Base-by-base conservation (phyloP, 2,113 vertebrate genomes). In the Channa argus region DNA sequence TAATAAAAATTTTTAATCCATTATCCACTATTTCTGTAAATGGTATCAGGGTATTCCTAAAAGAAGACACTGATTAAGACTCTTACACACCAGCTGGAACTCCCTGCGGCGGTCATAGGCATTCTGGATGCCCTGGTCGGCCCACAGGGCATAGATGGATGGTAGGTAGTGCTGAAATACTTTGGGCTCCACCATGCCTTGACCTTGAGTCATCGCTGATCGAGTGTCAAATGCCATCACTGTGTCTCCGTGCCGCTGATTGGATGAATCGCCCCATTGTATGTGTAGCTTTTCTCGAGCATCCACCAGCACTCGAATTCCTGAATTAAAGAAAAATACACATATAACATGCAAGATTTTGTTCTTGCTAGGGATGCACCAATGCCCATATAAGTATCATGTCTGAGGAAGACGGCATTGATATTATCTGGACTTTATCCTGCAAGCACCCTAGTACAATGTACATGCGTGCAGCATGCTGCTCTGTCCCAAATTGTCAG, bases 141-240 rank as follows among this genome's bases (percentile, higher is more conserved):
- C 94, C 98, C 98, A 99, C 0, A 99, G 90, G 0, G 95, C 91
- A 10, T 89, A 85, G 39, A 99, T 96, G 64, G 96, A 95, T 0
- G 96, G 94, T 71, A 98, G 93, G 81, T 96, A 97, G 71, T 95
- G 94, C 12, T 95, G 82, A 56, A 99, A 99, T 0, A 98, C 91
- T 0, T 80, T 90, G 0, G 95, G 93, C 86, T 98, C 96, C 90
- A 99, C 96, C 94, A 96, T 93, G 39, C 97, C 97, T 36, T 98
- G 95, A 43, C 82, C 93, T 0, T 79, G 82, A 39, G 93, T 92
- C 67, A 93, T 90, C 11, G 93, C 90, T 0, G 96, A 93, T 0
- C 97, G 95, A 0, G 97, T 99, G 83, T 99, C 96, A n/a, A 98
- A 97, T 0, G 95, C 95, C 97, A 99, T 98, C 96, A 99, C 88